Evolutionary conservation across 2,113 vertebrate genomes (phyloP).

Genomic region (Crocuta crocuta): DNA sequence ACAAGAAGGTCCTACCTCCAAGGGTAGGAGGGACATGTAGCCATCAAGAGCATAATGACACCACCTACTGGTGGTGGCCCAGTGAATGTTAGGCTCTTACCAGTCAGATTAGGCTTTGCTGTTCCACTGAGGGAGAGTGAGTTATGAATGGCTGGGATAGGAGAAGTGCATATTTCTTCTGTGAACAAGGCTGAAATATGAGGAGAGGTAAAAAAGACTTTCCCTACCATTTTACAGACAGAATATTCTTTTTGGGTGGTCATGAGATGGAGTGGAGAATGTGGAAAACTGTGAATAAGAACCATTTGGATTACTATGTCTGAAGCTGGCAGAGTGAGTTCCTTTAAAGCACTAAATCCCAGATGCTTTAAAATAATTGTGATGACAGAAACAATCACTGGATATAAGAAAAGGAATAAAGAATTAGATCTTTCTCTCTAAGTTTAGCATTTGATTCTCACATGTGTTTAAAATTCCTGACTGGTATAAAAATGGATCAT

Average conservation of each 20-base stretch:
- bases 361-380: conserved; percentile 74
- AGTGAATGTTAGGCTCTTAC: neutral
- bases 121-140: neutral
- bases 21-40: neutral
- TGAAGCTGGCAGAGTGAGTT: conserved; percentile 51
- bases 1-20: neutral
- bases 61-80: neutral
- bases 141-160: neutral
- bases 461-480: conserved; percentile 76
- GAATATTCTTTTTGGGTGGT: conserved; percentile 36
- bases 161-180: neutral
- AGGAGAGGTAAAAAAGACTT: neutral
- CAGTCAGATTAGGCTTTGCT: neutral
- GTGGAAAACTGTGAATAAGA: conserved; percentile 23
- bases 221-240: neutral
- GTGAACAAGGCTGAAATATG: neutral
- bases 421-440: conserved; percentile 70
- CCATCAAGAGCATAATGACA: neutral
- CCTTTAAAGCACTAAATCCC: conserved; percentile 66
- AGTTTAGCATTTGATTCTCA: conserved; percentile 64
- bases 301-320: conserved; percentile 43
- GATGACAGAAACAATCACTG: conserved; percentile 76
- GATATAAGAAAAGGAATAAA: conserved; percentile 74
- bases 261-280: neutral
- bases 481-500: conserved; percentile 67